Evolutionary conservation across 2,113 vertebrate species (phyloP).

Genomic region (Brachyhypopomus gauderio): DNA sequence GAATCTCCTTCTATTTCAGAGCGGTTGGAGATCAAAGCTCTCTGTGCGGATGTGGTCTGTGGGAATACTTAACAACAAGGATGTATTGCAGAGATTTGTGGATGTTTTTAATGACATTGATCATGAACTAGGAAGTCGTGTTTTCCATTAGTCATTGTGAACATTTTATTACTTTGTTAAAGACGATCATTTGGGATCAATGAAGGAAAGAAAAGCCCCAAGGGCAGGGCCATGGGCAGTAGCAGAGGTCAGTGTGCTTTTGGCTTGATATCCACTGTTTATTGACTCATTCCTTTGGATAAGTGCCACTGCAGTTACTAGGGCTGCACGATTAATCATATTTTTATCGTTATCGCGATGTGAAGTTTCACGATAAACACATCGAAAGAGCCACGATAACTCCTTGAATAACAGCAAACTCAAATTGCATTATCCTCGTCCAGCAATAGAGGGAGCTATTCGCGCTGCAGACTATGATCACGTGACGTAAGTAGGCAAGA

Average conservation of each 20-base stretch:
- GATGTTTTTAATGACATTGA: background rate
- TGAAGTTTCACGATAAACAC: no score
- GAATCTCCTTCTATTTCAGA: slow-evolving; percentile 11
- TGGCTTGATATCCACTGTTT: background rate
- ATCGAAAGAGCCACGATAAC: no score
- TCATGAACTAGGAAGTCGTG: background rate
- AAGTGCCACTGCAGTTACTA: background rate
- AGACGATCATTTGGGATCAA: background rate
- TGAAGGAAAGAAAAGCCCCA: background rate
- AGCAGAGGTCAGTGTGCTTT: background rate
- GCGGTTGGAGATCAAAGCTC: slow-evolving; percentile 10
- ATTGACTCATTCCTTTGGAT: background rate
- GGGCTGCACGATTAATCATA: no score
- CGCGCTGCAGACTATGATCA: no score
- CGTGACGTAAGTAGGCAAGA: no score
- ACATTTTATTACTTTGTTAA: no score
- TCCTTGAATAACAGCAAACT: no score
- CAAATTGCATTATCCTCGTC: no score
- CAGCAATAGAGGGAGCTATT: no score
- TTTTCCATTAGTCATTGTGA: background rate
- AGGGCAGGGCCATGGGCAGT: background rate
- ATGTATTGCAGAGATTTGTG: background rate
- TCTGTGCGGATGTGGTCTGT: background rate
- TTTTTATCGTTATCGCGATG: no score
- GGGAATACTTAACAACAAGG: background rate